These are phyloP conservation scores for Chionodraco myersi DNA, from an alignment of 2,113 vertebrate species.

Conservation along the genomic window DNA sequence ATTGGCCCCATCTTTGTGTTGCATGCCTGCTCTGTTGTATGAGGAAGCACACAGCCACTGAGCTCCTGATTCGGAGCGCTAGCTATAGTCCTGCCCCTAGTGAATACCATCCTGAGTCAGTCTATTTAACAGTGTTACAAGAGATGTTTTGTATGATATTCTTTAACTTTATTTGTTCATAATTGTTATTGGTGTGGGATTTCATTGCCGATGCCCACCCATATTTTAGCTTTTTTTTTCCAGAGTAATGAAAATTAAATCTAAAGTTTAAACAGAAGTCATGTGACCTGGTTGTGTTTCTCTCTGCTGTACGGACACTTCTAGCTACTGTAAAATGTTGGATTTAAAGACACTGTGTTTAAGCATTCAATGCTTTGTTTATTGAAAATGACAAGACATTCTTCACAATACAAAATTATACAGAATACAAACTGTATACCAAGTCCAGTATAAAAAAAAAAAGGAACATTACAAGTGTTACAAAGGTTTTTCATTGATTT, in stretches of 20 bases:
- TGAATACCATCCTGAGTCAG: slow-evolving; percentile 82
- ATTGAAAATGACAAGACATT: slow-evolving; percentile 85
- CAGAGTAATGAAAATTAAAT: slow-evolving; percentile 76
- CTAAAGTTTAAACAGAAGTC: slow-evolving; percentile 60
- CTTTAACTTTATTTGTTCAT: slow-evolving; percentile 94
- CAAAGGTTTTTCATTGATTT: slow-evolving; percentile 84
- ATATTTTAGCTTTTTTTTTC: slow-evolving; percentile 87
- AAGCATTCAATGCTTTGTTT: slow-evolving; percentile 83
- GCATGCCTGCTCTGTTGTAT: slow-evolving; percentile 67
- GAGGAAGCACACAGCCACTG: slow-evolving; percentile 77
- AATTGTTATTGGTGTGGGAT: slow-evolving; percentile 90
- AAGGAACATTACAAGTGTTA: slow-evolving; percentile 79
- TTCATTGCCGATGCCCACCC: slow-evolving; percentile 85
- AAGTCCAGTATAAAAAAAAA: slow-evolving; percentile 83
- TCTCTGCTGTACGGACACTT: background rate
- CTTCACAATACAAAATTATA: slow-evolving; percentile 89
- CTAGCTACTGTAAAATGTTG: slow-evolving; percentile 6
- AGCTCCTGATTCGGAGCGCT: slow-evolving; percentile 85
- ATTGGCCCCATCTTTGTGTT: slow-evolving; percentile 56
- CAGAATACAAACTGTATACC: slow-evolving; percentile 81
- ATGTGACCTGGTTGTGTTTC: background rate
- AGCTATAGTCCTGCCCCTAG: slow-evolving; percentile 89
- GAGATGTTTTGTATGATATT: slow-evolving; percentile 90
- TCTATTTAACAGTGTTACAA: slow-evolving; percentile 95
- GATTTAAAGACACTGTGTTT: background rate